Conservation (phyloP, 2,113 vertebrate species). For the Miniopterus natalensis region DNA sequence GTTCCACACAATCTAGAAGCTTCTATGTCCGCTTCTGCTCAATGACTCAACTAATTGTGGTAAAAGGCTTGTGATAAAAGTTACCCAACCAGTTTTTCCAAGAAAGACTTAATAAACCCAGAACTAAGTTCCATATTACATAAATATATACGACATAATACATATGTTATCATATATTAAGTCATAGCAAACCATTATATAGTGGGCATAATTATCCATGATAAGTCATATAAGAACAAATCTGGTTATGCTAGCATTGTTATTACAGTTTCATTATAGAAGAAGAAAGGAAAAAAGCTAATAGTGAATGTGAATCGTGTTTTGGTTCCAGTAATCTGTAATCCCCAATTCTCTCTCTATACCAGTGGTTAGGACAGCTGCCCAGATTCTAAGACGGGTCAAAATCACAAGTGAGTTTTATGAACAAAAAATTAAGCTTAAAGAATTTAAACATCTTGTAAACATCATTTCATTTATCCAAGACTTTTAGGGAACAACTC, state of each 20-base stretch:
- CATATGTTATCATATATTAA: neutral
- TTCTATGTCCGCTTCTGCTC: neutral
- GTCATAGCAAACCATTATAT: neutral
- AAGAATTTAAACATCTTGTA: neutral
- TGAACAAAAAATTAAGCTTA: slow-evolving; percentile 12
- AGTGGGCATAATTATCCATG: neutral
- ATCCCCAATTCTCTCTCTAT: neutral
- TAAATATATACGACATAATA: neutral
- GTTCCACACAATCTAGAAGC: neutral
- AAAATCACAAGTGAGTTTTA: slow-evolving; percentile 16
- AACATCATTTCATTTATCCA: slow-evolving; percentile 37
- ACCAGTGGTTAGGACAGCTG: neutral
- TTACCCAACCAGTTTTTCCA: neutral
- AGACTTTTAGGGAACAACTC: neutral
- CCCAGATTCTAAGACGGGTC: neutral
- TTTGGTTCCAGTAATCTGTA: neutral
- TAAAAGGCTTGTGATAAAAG: neutral
- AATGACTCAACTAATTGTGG: neutral
- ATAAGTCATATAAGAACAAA: neutral
- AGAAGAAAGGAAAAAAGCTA: neutral
- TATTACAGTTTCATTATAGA: neutral
- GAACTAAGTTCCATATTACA: neutral
- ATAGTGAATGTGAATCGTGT: neutral
- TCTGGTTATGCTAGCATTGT: neutral
- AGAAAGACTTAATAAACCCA: neutral